Conservation (phyloP, 2,113 vertebrate genomes). For the Dermatemys mawii region DNA sequence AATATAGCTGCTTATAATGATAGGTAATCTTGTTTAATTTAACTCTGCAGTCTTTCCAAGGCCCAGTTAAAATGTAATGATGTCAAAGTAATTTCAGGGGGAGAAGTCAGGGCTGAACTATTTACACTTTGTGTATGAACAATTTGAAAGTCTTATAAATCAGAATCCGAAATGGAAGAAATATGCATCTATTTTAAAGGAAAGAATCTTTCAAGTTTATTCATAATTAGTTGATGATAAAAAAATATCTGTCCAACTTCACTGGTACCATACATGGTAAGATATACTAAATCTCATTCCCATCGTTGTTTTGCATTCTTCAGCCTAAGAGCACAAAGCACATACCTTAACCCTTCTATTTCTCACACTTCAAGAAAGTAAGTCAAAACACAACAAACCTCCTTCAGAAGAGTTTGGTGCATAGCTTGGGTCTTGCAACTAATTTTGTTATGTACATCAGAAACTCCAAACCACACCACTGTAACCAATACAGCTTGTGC, state of each 20-base stretch:
- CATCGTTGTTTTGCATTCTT: not conserved
- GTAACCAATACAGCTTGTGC: not conserved
- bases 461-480: not conserved
- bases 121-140: not conserved
- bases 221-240: not conserved
- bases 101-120: not conserved
- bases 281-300: not conserved
- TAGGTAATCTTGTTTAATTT: slow-evolving; percentile 26
- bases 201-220: slow-evolving; percentile 14
- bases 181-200: not conserved
- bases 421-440: not conserved
- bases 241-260: slow-evolving; percentile 1
- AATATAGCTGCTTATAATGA: not conserved
- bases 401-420: not conserved
- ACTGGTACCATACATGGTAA: not conserved
- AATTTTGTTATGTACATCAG: not conserved
- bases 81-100: not conserved
- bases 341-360: rapidly evolving
- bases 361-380: not conserved
- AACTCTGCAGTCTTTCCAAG: not conserved
- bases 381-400: not conserved
- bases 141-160: slow-evolving; percentile 20
- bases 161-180: not conserved
- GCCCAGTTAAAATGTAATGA: not conserved
- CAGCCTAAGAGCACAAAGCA: not conserved